Evolutionary conservation across 2,797 vertebrate species (phyloP).

Genomic region (Mergus octosetaceus): DNA sequence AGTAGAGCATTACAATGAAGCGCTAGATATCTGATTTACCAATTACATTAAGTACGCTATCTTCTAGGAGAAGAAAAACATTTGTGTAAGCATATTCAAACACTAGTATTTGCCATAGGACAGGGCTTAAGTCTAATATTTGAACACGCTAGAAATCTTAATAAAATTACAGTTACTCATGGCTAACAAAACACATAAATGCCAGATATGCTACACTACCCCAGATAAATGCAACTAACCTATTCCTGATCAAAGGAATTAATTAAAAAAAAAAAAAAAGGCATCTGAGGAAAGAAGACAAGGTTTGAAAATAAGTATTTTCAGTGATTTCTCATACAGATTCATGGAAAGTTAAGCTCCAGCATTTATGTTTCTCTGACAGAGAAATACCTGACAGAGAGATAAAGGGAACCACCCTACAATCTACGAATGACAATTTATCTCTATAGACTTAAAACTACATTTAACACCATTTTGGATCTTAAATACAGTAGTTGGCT

Average conservation of each 20-base stretch:
- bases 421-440: not conserved
- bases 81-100: constrained; percentile 36
- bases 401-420: not conserved
- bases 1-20: constrained; percentile 41
- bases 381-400: not conserved
- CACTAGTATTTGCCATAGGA: constrained; percentile 4
- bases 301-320: not conserved
- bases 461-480: not conserved
- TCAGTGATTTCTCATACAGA: not conserved
- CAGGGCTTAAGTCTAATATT: not conserved
- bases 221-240: not conserved
- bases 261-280: not conserved
- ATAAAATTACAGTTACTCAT: not conserved
- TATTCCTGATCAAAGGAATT: not conserved
- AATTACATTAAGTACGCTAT: constrained; percentile 11
- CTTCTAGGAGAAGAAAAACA: constrained; percentile 39
- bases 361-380: not conserved
- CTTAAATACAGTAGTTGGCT: not conserved
- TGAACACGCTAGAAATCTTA: not conserved
- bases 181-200: not conserved
- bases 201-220: not conserved
- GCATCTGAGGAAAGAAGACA: not conserved
- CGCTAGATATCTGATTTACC: constrained; percentile 55
- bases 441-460: not conserved
- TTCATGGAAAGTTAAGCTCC: not conserved